phyloP scores from a whole-genome alignment of 1,140 invertebrate genomes.

The Drosophila pallidifrons region DNA sequence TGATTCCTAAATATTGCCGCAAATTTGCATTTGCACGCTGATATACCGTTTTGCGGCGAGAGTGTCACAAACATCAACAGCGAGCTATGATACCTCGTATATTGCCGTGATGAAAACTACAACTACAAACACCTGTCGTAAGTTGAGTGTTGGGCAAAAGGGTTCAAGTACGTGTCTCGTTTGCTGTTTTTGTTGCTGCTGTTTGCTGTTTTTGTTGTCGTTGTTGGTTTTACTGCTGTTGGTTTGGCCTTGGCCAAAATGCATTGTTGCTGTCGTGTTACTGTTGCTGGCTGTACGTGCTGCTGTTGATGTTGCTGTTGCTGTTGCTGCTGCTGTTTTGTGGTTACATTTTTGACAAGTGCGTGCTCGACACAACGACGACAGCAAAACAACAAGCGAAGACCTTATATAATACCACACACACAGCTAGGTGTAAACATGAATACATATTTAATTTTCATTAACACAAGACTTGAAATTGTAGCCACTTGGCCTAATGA shows the following conservation, averaged over 20 bases:
- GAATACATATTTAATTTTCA: slow-evolving; percentile 64
- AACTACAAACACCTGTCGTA: slow-evolving; percentile 73
- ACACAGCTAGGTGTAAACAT: slow-evolving; percentile 41
- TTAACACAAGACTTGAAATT: slow-evolving; percentile 41
- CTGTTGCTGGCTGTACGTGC: slow-evolving; percentile 28
- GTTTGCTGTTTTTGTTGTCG: slow-evolving; percentile 36
- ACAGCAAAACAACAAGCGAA: slow-evolving; percentile 8
- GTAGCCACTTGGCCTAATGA: slow-evolving; percentile 25
- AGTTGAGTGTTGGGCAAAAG: slow-evolving; percentile 74
- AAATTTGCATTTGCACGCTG: not conserved
- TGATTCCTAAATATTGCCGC: no score
- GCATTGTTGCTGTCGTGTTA: slow-evolving; percentile 63
- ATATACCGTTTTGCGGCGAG: not conserved
- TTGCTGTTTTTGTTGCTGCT: slow-evolving; percentile 56
- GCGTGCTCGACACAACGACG: slow-evolving; percentile 52
- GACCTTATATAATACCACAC: slow-evolving; percentile 55
- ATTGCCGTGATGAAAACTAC: slow-evolving; percentile 23
- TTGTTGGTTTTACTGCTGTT: slow-evolving; percentile 48
- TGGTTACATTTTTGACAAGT: slow-evolving; percentile 77
- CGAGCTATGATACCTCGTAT: slow-evolving; percentile 9
- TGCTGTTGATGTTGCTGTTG: not conserved
- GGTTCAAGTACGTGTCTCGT: slow-evolving; percentile 79
- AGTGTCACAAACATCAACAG: not conserved
- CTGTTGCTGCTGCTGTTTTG: slow-evolving; percentile 60
- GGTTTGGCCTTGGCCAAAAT: slow-evolving; percentile 79